phyloP scores from a whole-genome alignment of 2,888 invertebrate species.

The Drosophila buzzatii region DNA sequence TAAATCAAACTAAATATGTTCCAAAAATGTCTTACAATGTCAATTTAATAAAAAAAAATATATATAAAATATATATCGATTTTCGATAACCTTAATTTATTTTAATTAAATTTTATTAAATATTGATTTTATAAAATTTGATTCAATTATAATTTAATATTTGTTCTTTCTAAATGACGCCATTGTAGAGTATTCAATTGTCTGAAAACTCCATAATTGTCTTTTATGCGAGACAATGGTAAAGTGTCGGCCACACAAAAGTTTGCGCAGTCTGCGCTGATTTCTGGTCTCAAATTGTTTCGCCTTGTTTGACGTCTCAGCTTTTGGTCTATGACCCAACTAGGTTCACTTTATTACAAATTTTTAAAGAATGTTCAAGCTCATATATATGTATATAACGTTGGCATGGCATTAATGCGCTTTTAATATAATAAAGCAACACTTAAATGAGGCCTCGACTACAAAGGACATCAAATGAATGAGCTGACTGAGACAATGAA shows the following conservation, averaged over 20 bases:
- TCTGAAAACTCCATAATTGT: background rate
- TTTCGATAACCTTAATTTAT: too few species aligned
- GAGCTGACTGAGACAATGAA: constrained; percentile 41
- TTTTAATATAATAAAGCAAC: constrained; percentile 69
- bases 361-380: constrained; percentile 45
- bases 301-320: constrained; percentile 42
- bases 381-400: constrained; percentile 16
- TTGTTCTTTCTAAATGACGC: too few species aligned
- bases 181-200: constrained; percentile 19
- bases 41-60: too few species aligned
- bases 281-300: constrained; percentile 54
- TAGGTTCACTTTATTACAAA: constrained; percentile 46
- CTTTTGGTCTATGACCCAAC: constrained; percentile 30
- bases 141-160: too few species aligned
- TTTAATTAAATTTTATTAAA: too few species aligned
- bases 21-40: too few species aligned
- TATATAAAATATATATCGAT: too few species aligned
- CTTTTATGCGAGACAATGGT: constrained; percentile 34
- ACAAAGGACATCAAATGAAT: constrained; percentile 51
- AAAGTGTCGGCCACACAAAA: constrained; percentile 45
- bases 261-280: constrained; percentile 43
- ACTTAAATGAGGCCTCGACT: constrained; percentile 55
- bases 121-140: too few species aligned
- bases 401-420: constrained; percentile 52
- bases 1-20: too few species aligned